Evolutionary conservation across 2,113 vertebrate species (phyloP).

Genomic region (Neofelis nebulosa): DNA sequence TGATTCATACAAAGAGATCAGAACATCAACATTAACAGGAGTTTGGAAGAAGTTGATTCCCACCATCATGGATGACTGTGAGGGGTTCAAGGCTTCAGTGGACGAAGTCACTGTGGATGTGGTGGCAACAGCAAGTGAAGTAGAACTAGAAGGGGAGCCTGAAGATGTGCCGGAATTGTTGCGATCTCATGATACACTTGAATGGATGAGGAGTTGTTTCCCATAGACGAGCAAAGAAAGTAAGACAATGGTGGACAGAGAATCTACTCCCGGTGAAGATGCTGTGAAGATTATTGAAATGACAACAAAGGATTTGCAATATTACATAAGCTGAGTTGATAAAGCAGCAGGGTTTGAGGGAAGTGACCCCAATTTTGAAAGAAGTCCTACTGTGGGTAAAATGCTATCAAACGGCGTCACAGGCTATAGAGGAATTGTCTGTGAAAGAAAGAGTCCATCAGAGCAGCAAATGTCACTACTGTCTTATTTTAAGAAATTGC

Average conservation of each 20-base stretch:
- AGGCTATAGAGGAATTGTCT: background rate
- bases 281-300: background rate
- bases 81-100: background rate
- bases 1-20: background rate
- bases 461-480: background rate
- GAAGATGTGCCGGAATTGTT: background rate
- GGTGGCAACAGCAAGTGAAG: background rate
- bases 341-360: background rate
- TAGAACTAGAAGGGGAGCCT: background rate
- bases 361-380: background rate
- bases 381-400: background rate
- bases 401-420: background rate
- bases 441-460: background rate
- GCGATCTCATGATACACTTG: background rate
- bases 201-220: background rate
- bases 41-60: background rate
- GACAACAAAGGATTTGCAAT: background rate
- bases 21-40: background rate
- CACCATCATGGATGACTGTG: background rate
- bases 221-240: background rate
- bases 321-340: background rate
- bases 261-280: background rate
- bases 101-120: background rate
- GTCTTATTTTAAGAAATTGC: background rate
- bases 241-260: background rate